Percentiles rank a stretch among this genome's conserved stretches.
These are phyloP conservation scores for Pao palembangensis DNA, from an alignment of 2,113 vertebrate species.

Conservation along the genomic window DNA sequence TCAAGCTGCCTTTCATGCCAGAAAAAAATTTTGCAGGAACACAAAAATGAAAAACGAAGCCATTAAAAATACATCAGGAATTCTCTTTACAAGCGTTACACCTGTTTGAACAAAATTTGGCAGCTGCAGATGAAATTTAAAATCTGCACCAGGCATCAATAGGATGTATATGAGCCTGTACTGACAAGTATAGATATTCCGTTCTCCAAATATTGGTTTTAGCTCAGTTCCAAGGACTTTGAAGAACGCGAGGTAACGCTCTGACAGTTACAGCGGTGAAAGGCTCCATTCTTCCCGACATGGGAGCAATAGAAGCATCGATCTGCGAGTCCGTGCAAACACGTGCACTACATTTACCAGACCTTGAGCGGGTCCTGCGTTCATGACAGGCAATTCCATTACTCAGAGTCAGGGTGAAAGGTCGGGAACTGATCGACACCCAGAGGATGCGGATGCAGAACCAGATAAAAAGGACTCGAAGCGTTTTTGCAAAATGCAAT, in stretches of 20 bases:
- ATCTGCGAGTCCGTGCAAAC: constrained; percentile 44
- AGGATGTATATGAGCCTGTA: not conserved
- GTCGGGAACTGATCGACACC: constrained; percentile 57
- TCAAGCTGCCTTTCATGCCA: constrained; percentile 26
- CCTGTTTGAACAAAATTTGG: constrained; percentile 3
- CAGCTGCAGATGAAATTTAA: constrained; percentile 1
- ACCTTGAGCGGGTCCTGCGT: constrained; percentile 57
- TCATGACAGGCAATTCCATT: constrained; percentile 66
- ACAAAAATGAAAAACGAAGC: not conserved
- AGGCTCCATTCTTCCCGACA: constrained; percentile 31
- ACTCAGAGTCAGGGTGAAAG: constrained; percentile 52
- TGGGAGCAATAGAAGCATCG: constrained; percentile 39
- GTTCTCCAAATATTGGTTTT: not conserved
- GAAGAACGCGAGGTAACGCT: constrained; percentile 24
- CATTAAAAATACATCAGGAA: constrained; percentile 21
- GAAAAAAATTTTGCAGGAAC: constrained; percentile 14
- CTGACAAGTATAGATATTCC: not conserved
- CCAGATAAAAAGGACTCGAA: constrained; percentile 36
- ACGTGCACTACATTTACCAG: constrained; percentile 50
- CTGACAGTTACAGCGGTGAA: constrained; percentile 27
- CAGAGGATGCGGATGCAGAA: constrained; percentile 39
- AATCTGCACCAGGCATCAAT: constrained; percentile 10
- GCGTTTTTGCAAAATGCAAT: constrained; percentile 7
- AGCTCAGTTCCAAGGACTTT: constrained; percentile 39
- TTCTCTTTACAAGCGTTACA: constrained; percentile 1